These are phyloP conservation scores for Cephus nigrinus DNA, from an alignment of 2,888 invertebrate genomes.

Conservation along the genomic window DNA sequence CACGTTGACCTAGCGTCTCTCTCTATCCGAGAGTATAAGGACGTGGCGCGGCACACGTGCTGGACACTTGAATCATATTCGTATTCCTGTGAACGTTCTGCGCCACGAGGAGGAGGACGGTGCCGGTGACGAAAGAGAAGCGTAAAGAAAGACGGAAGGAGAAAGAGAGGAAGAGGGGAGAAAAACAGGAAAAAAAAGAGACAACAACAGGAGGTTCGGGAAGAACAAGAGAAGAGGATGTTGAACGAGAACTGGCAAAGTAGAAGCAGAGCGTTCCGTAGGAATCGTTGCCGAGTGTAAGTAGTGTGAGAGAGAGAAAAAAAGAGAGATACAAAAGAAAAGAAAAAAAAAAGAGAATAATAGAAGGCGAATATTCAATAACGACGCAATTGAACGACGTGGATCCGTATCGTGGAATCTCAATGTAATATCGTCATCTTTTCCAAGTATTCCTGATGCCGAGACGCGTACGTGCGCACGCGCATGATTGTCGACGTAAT, in stretches of 20 bases:
- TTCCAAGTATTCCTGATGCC: too few relatives aligned
- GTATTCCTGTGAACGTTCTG: conserved; percentile 6
- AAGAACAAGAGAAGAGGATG: not conserved
- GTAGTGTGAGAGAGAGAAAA: conserved; percentile 9
- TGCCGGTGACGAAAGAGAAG: not conserved
- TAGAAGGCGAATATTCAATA: not conserved
- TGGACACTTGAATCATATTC: conserved; percentile 34
- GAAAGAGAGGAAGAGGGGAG: not conserved
- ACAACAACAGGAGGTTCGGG: not conserved
- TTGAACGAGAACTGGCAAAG: too few relatives aligned
- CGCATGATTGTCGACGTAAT: too few relatives aligned
- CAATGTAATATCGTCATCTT: too few relatives aligned
- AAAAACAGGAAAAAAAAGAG: not conserved
- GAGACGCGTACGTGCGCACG: too few relatives aligned
- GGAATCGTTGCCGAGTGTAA: not conserved
- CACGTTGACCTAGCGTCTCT: too few relatives aligned
- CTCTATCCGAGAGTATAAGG: not conserved
- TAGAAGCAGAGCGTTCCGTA: too few relatives aligned
- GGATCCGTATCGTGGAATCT: too few relatives aligned
- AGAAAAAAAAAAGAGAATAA: conserved; percentile 24
- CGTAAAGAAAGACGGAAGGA: not conserved
- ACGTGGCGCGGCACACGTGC: conserved; percentile 34
- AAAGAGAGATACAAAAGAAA: conserved; percentile 27
- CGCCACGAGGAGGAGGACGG: not conserved
- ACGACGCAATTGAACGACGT: too few relatives aligned